phyloP scores from a whole-genome alignment of 2,888 invertebrate genomes.

The Phymatocera aterrima region DNA sequence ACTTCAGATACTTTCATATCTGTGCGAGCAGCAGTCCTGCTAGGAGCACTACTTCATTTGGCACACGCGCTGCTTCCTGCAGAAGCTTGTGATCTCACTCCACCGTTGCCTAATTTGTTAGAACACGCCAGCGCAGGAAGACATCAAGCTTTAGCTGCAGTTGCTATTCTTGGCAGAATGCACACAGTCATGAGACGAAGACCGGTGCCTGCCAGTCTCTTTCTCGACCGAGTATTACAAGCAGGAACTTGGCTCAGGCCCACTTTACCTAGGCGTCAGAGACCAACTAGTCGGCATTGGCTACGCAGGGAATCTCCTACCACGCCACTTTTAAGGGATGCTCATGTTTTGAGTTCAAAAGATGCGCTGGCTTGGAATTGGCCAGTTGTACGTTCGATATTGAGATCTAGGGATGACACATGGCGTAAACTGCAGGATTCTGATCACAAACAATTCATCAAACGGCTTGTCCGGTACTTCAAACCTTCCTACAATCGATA shows the following conservation, averaged over 20 bases:
- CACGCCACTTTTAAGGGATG: slow-evolving; percentile 80
- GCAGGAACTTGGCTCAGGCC: slow-evolving; percentile 69
- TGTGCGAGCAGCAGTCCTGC: slow-evolving; percentile 91
- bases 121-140: slow-evolving; percentile 87
- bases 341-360: slow-evolving; percentile 87
- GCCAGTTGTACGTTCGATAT: slow-evolving; percentile 85
- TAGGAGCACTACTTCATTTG: slow-evolving; percentile 92
- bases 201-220: slow-evolving; percentile 88
- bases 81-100: slow-evolving; percentile 89
- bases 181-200: slow-evolving; percentile 88
- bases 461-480: slow-evolving; percentile 88
- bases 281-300: slow-evolving; percentile 66
- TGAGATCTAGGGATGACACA: slow-evolving; percentile 76
- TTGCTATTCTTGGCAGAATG: slow-evolving; percentile 87
- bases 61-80: slow-evolving; percentile 91
- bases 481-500: slow-evolving; percentile 92
- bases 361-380: slow-evolving; percentile 94
- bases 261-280: slow-evolving; percentile 63
- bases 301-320: slow-evolving; percentile 68
- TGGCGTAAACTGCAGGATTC: slow-evolving; percentile 81
- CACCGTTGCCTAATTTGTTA: slow-evolving; percentile 89
- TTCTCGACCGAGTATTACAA: slow-evolving; percentile 86
- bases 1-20: slow-evolving; percentile 93
- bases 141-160: slow-evolving; percentile 89
- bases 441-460: slow-evolving; percentile 82